Percentiles rank a stretch among this genome's conserved stretches.
Conservation (phyloP, 2,888 invertebrate genomes). For the Apamea epomidion region DNA sequence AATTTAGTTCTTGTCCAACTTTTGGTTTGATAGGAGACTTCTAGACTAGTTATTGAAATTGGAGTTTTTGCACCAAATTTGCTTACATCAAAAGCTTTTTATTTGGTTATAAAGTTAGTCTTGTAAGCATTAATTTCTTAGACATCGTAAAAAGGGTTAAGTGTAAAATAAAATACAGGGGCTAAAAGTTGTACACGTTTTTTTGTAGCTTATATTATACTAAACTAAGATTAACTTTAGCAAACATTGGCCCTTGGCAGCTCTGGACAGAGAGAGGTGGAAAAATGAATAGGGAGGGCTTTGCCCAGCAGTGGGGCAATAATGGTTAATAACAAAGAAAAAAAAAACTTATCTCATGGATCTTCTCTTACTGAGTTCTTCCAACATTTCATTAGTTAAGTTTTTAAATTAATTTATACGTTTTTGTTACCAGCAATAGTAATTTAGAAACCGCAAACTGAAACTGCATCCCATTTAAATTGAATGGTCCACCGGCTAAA, state of each 20-base stretch:
- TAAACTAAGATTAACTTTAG: background rate
- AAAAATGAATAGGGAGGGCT: background rate
- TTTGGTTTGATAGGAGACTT: conserved; percentile 2
- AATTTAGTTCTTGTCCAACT: background rate
- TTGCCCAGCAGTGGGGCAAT: background rate
- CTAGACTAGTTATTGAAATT: conserved; percentile 18
- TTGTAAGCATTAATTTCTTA: conserved; percentile 28
- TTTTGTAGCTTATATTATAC: background rate
- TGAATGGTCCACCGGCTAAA: conserved; percentile 32
- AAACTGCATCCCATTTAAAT: conserved; percentile 42
- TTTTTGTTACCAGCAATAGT: background rate
- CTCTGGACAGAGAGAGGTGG: background rate
- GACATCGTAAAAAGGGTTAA: conserved; percentile 44
- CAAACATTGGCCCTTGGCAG: background rate
- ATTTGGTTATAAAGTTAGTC: conserved; percentile 52
- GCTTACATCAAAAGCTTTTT: conserved; percentile 56
- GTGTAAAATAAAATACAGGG: background rate
- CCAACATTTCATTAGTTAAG: background rate
- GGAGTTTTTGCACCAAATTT: conserved; percentile 46
- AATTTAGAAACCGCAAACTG: conserved; percentile 45
- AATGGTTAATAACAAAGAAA: background rate
- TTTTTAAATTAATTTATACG: background rate
- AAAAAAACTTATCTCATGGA: background rate
- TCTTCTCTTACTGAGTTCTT: background rate
- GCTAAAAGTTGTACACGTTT: too few relatives aligned